Percentiles rank a stretch among this genome's conserved stretches.
Evolutionary conservation across 2,888 invertebrate species (phyloP).

Genomic region (Eutolmus rufibarbis): DNA sequence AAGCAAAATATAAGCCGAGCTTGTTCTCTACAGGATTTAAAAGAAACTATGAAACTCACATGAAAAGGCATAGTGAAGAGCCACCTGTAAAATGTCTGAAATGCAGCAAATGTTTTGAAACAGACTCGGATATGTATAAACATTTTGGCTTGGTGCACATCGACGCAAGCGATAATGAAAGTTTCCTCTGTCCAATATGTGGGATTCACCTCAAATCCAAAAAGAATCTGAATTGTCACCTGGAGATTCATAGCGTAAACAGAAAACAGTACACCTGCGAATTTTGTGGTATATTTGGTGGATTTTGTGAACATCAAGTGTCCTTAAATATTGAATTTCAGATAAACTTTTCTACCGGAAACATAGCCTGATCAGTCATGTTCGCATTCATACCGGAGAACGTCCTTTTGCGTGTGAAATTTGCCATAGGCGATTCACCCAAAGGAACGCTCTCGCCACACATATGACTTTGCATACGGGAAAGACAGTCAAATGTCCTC

Average conservation of each 20-base stretch:
- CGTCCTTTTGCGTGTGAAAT: constrained; percentile 11
- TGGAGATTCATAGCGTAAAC: background rate
- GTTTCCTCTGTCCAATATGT: background rate
- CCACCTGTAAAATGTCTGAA: background rate
- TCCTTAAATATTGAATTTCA: background rate
- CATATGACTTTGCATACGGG: constrained; percentile 38
- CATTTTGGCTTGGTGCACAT: background rate
- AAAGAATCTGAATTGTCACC: background rate
- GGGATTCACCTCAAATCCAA: background rate
- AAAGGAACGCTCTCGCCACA: constrained; percentile 11
- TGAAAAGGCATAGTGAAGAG: background rate
- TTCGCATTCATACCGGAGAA: constrained; percentile 28
- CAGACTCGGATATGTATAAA: background rate
- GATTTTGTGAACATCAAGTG: background rate
- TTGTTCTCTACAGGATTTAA: background rate
- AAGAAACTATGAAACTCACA: background rate
- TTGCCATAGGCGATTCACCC: constrained; percentile 12
- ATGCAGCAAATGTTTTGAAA: background rate
- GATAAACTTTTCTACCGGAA: constrained; percentile 10
- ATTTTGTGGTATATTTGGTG: background rate
- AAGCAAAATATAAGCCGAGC: background rate
- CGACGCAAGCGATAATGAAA: background rate
- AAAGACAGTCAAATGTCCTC: constrained; percentile 31
- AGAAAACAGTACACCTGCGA: background rate
- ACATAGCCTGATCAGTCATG: background rate